phyloP scores from a whole-genome alignment of 2,888 invertebrate species.

The Trissoscelio sp. region DNA sequence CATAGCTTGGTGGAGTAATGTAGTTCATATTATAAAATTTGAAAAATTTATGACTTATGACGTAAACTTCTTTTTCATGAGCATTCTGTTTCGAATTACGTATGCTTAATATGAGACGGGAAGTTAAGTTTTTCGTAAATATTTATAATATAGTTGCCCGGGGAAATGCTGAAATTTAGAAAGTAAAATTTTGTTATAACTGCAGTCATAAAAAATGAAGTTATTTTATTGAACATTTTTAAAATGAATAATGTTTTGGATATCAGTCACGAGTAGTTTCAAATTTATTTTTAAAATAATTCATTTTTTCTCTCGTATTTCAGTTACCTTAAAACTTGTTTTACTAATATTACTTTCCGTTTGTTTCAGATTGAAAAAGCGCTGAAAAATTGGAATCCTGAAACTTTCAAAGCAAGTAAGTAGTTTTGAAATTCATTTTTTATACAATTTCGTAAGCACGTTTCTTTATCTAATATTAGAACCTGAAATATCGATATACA shows the following conservation, averaged over 20 bases:
- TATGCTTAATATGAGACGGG: neutral
- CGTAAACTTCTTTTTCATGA: slow-evolving; percentile 31
- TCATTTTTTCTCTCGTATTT: too few species aligned
- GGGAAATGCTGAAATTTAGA: slow-evolving; percentile 26
- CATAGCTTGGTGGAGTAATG: slow-evolving; percentile 1
- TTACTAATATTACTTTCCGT: slow-evolving; percentile 22
- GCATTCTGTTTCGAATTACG: neutral
- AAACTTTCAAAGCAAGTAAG: slow-evolving; percentile 80
- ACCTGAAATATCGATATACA: too few species aligned
- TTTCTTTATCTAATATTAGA: too few species aligned
- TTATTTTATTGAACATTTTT: neutral
- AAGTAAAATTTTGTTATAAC: slow-evolving; percentile 20
- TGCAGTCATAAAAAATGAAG: slow-evolving; percentile 2
- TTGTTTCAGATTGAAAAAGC: slow-evolving; percentile 78
- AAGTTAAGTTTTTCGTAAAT: slow-evolving; percentile 27
- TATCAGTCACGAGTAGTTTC: too few species aligned
- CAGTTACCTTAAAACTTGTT: neutral
- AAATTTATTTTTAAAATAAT: too few species aligned
- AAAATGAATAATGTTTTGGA: neutral
- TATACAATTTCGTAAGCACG: neutral
- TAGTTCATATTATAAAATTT: slow-evolving; percentile 32
- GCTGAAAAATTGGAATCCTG: slow-evolving; percentile 79
- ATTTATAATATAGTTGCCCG: slow-evolving; percentile 28
- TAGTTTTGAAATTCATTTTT: slow-evolving; percentile 49
- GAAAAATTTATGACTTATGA: slow-evolving; percentile 40